These are phyloP conservation scores for Misgurnus mizolepis DNA, from an alignment of 2,113 vertebrate genomes.

Conservation along the genomic window DNA sequence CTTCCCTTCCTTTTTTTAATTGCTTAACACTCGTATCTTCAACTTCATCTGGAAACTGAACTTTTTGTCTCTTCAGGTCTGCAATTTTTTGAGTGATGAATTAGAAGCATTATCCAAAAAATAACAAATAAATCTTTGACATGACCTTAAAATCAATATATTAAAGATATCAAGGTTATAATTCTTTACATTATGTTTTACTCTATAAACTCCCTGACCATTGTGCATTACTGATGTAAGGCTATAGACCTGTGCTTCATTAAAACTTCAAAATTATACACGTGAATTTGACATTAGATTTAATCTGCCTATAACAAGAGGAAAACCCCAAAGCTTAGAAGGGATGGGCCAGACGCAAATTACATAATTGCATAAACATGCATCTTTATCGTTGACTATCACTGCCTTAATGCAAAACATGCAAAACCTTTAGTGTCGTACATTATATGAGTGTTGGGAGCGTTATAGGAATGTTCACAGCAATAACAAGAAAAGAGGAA, in stretches of 20 bases:
- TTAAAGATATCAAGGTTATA: too few relatives aligned
- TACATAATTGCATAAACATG: too few relatives aligned
- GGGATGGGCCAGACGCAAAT: too few relatives aligned
- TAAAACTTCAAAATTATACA: conserved; percentile 3
- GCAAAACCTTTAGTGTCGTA: conserved; percentile 43
- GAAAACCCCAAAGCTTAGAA: conserved; percentile 52
- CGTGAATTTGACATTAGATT: not conserved
- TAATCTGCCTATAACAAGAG: conserved; percentile 61
- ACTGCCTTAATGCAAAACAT: conserved; percentile 13
- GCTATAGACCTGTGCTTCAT: not conserved
- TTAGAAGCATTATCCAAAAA: not conserved
- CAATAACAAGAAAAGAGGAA: not conserved
- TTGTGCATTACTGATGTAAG: not conserved
- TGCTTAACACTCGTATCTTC: not conserved
- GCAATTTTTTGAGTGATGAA: not conserved
- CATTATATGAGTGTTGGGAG: too few relatives aligned
- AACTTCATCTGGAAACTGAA: not conserved
- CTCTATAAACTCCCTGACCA: not conserved
- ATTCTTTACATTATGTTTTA: not conserved
- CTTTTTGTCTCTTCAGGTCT: not conserved
- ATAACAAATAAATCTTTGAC: too few relatives aligned
- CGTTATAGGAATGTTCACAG: not conserved
- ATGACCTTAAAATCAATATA: too few relatives aligned
- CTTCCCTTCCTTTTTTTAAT: not conserved
- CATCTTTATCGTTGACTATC: too few relatives aligned